Percentiles rank a stretch among this genome's conserved stretches.
Evolutionary conservation across 1,140 invertebrate species (phyloP).

Genomic region (Pseudomyrmex concolor): DNA sequence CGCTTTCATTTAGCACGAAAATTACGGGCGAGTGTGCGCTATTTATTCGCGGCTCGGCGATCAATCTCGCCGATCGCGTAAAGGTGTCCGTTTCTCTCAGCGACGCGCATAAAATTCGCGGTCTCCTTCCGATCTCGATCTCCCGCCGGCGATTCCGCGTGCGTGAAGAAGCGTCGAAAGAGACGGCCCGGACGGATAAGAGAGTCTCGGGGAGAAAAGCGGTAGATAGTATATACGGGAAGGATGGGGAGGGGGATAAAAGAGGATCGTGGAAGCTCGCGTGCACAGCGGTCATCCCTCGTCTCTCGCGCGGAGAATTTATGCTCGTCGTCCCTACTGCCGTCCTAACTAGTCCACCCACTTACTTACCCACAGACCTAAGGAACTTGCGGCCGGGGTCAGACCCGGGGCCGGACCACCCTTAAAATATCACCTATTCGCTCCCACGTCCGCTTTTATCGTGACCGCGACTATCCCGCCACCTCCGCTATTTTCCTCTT

Average conservation of each 20-base stretch:
- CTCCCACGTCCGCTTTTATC: conserved; percentile 65
- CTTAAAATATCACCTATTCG: conserved; percentile 83
- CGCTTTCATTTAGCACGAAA: conserved; percentile 46
- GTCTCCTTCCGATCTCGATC: conserved; percentile 22
- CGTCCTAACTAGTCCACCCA: conserved; percentile 84
- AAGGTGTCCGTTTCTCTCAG: conserved; percentile 15
- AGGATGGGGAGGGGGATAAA: conserved; percentile 23
- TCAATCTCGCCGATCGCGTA: conserved; percentile 46
- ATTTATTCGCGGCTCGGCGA: conserved; percentile 29
- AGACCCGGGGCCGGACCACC: conserved; percentile 68
- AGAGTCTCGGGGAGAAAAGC: conserved; percentile 44
- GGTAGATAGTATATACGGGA: conserved; percentile 40
- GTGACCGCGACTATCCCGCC: conserved; percentile 30
- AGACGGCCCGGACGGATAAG: conserved; percentile 46
- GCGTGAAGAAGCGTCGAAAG: conserved; percentile 3
- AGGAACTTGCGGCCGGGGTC: conserved; percentile 69
- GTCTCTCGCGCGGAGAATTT: conserved; percentile 81
- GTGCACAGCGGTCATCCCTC: conserved; percentile 84
- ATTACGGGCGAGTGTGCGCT: conserved; percentile 30
- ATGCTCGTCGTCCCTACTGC: conserved; percentile 82
- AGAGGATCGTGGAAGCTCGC: conserved; percentile 77
- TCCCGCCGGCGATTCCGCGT: not conserved
- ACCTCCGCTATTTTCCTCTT: not conserved
- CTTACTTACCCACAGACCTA: conserved; percentile 81
- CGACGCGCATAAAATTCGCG: conserved; percentile 27